These are phyloP conservation scores for Enteromius trimaculatus DNA, from an alignment of 2,797 vertebrate genomes.

Conservation along the genomic window DNA sequence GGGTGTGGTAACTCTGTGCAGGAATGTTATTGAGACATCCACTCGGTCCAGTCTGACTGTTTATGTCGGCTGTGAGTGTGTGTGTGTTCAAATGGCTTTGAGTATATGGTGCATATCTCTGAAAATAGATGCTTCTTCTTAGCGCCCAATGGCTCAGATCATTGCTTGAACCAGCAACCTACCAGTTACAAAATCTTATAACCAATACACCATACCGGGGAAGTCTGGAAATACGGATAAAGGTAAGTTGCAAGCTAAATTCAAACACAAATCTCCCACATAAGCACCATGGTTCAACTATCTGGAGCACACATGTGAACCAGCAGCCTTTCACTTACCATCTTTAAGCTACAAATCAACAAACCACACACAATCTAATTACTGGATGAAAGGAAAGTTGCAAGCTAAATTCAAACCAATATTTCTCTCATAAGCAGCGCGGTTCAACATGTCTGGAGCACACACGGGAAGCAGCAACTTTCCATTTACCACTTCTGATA, in stretches of 20 bases:
- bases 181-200: not conserved
- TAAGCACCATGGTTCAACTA: not conserved
- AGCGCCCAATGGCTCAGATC: not conserved
- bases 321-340: not conserved
- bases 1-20: not conserved
- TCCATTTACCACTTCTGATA: not conserved
- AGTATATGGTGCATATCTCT: not conserved
- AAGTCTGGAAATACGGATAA: not conserved
- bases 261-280: not conserved
- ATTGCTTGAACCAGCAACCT: not conserved
- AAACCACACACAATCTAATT: not conserved
- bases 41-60: not conserved
- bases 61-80: conserved; percentile 9
- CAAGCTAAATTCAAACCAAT: not conserved
- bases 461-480: not conserved
- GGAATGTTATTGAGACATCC: conserved; percentile 22
- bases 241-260: not conserved
- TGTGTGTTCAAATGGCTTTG: conserved; percentile 15
- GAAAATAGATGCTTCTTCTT: not conserved
- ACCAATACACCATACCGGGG: not conserved
- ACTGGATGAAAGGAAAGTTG: not conserved
- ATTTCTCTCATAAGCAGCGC: not conserved
- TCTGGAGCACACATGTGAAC: not conserved
- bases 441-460: not conserved
- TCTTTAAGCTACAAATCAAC: not conserved